phyloP scores from a whole-genome alignment of 2,113 vertebrate species.

The Laticauda laticaudata region DNA sequence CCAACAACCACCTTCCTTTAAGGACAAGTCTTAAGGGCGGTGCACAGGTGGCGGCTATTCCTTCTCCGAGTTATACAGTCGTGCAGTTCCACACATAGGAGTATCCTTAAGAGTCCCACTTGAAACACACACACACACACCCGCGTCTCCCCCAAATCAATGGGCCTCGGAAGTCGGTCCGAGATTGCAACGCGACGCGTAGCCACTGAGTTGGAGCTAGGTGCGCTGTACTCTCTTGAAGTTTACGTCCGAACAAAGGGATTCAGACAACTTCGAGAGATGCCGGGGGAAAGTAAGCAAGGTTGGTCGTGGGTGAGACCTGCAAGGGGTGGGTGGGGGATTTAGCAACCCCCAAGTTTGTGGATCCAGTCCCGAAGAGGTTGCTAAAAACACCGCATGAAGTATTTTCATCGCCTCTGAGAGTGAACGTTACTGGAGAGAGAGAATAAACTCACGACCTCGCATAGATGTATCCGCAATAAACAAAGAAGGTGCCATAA shows the following conservation, averaged over 20 bases:
- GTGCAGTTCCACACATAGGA: not conserved
- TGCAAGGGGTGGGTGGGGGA: not conserved
- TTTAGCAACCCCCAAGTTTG: not conserved
- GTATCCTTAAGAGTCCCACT: not conserved
- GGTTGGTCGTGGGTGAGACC: not conserved
- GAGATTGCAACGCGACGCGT: not conserved
- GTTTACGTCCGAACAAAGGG: not conserved
- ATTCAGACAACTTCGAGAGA: not conserved
- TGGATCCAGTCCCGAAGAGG: not conserved
- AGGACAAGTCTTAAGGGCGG: not conserved
- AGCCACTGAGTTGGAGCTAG: not conserved
- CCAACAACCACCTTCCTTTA: not conserved
- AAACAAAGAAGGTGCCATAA: not conserved
- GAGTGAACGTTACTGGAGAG: not conserved
- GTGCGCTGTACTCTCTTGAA: not conserved
- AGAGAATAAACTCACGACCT: not conserved
- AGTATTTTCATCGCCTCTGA: not conserved
- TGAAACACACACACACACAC: no score
- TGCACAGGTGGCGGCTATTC: no score
- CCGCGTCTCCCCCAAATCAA: not conserved
- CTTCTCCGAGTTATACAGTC: not conserved
- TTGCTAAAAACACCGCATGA: not conserved
- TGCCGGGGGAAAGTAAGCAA: not conserved
- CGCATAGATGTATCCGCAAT: not conserved
- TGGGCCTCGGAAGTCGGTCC: not conserved